Base-by-base conservation (phyloP, 2,888 invertebrate genomes). In the Pterostichus madidus region DNA sequence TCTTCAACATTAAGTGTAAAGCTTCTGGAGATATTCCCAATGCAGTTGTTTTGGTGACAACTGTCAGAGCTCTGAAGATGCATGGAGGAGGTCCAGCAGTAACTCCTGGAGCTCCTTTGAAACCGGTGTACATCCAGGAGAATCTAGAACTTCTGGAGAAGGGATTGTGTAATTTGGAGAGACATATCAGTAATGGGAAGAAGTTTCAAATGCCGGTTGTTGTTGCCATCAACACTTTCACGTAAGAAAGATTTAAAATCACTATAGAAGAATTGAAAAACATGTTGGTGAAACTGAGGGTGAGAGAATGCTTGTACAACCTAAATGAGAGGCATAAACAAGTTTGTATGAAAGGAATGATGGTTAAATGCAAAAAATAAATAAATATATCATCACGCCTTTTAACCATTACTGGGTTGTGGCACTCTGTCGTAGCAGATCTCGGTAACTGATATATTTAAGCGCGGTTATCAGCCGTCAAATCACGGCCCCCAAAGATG, bases 51-150 rank as follows among this genome's bases (percentile, higher is more conserved):
- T 91, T 99, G 59, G 99, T 99, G 52, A 93, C 96, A 0, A 98
- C 99, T 0, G 93, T 99, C 17, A 92, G 99, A 84, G 99, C 99
- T 15, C 92, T 99, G 80, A 99, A 99, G 92, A 98, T 99, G 98
- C 99, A 99, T 90, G 99, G 99, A 35, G 99, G 99, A 68, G 99
- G 99, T 0, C 98, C 98, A 0, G 88, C 95, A 0, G 98, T 99
- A 8, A 93, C 94, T 0, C 94, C 97, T 1, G 98, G 98, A 1
- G 90, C 94, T n/a, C 96, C 97, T 0, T 91, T 99, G 0, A 94
- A 96, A 84, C 92, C 94, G 56, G 97, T 95, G 86, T 99, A 99
- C 88, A 91, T 93, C 0, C 92, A 96, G 92, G 96, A 97, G 90
- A 98, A 99, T 89, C 88, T 99, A 84, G 95, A 96, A 77, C 91